Evolutionary conservation across 2,797 vertebrate genomes (phyloP).

Genomic region (Pelobates cultripes): DNA sequence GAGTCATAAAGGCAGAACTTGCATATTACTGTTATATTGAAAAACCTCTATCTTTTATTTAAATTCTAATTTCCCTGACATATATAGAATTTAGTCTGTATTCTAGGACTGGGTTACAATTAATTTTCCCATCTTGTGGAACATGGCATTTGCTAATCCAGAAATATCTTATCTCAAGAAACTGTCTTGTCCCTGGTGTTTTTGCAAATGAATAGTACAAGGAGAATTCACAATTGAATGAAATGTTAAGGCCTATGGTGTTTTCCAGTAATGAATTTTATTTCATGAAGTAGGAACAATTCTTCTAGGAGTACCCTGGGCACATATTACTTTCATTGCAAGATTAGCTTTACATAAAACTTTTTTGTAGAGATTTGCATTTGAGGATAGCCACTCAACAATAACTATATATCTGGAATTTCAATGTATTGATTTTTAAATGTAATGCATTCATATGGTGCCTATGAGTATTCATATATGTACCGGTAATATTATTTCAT

Average conservation of each 20-base stretch:
- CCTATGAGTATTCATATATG: not conserved
- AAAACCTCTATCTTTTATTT: not conserved
- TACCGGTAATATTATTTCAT: too few species aligned
- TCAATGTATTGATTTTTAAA: slow-evolving; percentile 21
- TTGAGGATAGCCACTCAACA: slow-evolving; percentile 8
- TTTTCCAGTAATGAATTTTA: slow-evolving; percentile 35
- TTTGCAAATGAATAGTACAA: slow-evolving; percentile 35
- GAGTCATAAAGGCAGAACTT: not conserved
- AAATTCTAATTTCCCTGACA: slow-evolving; percentile 4
- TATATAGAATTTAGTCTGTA: slow-evolving; percentile 4
- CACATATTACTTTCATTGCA: slow-evolving; percentile 14
- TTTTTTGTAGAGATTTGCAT: slow-evolving; percentile 27
- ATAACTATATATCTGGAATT: slow-evolving; percentile 7
- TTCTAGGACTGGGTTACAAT: slow-evolving; percentile 5
- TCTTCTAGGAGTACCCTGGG: slow-evolving; percentile 14
- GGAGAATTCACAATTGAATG: slow-evolving; percentile 16
- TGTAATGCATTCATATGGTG: not conserved
- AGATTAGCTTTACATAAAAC: slow-evolving; percentile 13
- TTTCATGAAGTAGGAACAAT: not conserved
- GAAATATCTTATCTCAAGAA: slow-evolving; percentile 19
- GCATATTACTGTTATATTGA: not conserved
- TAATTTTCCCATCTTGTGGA: slow-evolving; percentile 10
- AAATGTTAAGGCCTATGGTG: slow-evolving; percentile 26
- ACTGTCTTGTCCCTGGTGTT: slow-evolving; percentile 28
- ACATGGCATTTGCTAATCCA: not conserved